Percentiles rank a stretch among this genome's conserved stretches.
phyloP scores from a whole-genome alignment of 2,888 invertebrate genomes.

The Biston stratarius region DNA sequence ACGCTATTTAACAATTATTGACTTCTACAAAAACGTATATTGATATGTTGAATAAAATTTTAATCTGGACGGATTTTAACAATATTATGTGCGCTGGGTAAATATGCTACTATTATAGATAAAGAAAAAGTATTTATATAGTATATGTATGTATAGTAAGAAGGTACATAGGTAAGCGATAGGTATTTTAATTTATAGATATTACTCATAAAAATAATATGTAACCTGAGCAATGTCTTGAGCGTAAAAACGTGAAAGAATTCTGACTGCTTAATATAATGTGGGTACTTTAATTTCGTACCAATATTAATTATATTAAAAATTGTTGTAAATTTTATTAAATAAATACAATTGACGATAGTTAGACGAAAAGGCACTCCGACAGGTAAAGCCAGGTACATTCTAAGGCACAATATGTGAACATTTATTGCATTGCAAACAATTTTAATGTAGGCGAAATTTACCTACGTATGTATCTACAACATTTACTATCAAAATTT shows the following conservation, averaged over 20 bases:
- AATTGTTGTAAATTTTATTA: slow-evolving; percentile 31
- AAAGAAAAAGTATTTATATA: no score
- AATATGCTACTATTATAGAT: no score
- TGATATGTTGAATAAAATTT: background rate
- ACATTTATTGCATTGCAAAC: slow-evolving; percentile 20
- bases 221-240: slow-evolving; percentile 29
- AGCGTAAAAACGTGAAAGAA: slow-evolving; percentile 30
- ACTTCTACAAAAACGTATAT: background rate
- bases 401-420: slow-evolving; percentile 32
- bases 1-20: no score
- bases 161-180: background rate
- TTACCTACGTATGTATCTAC: slow-evolving; percentile 12
- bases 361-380: slow-evolving; percentile 44
- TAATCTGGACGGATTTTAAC: background rate
- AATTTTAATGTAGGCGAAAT: slow-evolving; percentile 11
- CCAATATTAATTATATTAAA: slow-evolving; percentile 29
- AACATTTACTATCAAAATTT: slow-evolving; percentile 5
- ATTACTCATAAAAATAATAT: background rate
- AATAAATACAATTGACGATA: slow-evolving; percentile 38
- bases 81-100: background rate
- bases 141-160: background rate
- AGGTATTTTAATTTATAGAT: background rate
- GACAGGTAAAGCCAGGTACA: slow-evolving; percentile 33
- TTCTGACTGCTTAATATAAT: background rate
- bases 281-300: background rate